A percentile compares a stretch with the other conserved stretches of the same genome.
These are phyloP conservation scores for Tapirus indicus DNA, from an alignment of 2,797 vertebrate species.

Conservation along the genomic window DNA sequence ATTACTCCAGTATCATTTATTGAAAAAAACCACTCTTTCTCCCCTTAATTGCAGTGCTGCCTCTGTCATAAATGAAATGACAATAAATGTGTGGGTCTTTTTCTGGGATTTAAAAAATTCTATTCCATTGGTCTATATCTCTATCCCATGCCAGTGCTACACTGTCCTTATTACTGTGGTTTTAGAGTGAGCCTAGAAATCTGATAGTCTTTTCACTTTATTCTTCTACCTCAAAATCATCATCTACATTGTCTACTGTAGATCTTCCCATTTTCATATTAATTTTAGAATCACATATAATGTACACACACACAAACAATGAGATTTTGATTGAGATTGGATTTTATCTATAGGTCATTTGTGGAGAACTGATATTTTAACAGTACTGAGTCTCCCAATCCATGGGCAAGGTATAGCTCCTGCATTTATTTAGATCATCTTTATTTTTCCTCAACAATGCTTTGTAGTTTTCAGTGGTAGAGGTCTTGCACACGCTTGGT, in stretches of 20 bases:
- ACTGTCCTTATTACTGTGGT: background rate
- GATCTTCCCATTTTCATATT: background rate
- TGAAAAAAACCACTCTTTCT: background rate
- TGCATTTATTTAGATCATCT: background rate
- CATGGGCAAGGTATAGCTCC: background rate
- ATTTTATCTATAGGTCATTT: background rate
- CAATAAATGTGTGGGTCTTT: background rate
- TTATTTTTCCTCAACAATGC: background rate
- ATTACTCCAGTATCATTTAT: background rate
- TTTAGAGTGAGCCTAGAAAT: background rate
- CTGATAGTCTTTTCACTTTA: background rate
- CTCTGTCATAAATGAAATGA: background rate
- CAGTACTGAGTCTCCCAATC: background rate
- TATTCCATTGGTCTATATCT: background rate
- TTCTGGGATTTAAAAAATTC: background rate
- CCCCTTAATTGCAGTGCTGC: background rate
- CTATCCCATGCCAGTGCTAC: background rate
- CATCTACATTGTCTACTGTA: background rate
- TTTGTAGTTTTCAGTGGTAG: background rate
- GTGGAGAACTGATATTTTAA: background rate
- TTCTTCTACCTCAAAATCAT: conserved; percentile 6
- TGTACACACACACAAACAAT: background rate
- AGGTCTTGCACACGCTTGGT: background rate
- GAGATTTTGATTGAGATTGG: background rate
- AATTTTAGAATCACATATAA: background rate